Base-by-base conservation (phyloP, 2,888 invertebrate species). In the Perizoma affinitatum region DNA sequence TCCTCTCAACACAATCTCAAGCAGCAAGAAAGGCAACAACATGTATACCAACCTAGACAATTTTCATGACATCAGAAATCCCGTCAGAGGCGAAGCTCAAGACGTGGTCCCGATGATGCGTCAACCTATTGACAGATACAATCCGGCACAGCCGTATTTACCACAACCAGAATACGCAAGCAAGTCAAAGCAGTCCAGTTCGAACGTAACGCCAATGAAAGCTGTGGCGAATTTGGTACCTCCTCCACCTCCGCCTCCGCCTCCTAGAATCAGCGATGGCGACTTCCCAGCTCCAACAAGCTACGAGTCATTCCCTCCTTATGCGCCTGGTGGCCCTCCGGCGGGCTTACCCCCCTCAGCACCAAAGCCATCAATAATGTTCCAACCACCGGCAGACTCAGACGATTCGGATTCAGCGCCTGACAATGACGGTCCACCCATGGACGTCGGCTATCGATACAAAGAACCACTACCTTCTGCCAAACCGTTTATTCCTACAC, bases 131-230 rank as follows among this genome's bases (percentile, higher is more conserved):
- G 93, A 93, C 63, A 82, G 93, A 11, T 93, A 90, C 66, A 93
- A 93, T 72, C 90, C 93, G n/a, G 92, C 92, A 4, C 90, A 92
- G 67, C 90, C 92, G 1, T 90, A 92, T 72, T 78, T 92, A 60
- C 90, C 90, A 0, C 80, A 79, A 44, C 73, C 76, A n/a, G 74
- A 70, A 11, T 88, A 88, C 59, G 86, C 86, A 6, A 77, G 72
- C 59, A 86, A 86, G 60, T 78, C 85, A n/a, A 86, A 88, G 66
- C 85, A 84, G 61, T 80, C 84, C 4, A 74, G 69, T 61, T 72
- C 77, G n/a, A 65, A 56, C 43, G 53, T 68, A 7, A 61, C 72
- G 4, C 78, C 84, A 33, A 58, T 70, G 4, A 83, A 81, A 63
- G 70, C 86, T 6, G 80, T 84, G 3, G 80, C 87, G 3, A 89